A percentile compares a stretch with the other conserved stretches of the same genome.
These are phyloP conservation scores for Diorhabda carinulata DNA, from an alignment of 1,140 invertebrate genomes.

Conservation along the genomic window DNA sequence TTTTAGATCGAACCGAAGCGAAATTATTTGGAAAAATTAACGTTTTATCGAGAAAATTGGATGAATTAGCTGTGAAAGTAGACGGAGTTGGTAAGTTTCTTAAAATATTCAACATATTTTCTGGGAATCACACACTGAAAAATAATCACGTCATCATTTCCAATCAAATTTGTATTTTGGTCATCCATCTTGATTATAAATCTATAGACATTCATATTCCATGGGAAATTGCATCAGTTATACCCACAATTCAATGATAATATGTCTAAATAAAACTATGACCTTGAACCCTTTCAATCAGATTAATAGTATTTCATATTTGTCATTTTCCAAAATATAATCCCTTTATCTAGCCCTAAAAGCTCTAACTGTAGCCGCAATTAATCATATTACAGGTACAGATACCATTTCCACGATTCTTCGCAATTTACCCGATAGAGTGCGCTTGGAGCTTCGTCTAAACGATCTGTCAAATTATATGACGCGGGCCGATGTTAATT, in stretches of 20 bases:
- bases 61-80: conserved; percentile 39
- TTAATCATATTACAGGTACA: conserved; percentile 28
- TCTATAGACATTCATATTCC: too few species aligned
- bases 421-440: conserved; percentile 45
- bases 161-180: too few species aligned
- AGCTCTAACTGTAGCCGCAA: neutral
- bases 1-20: conserved; percentile 48
- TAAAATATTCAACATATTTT: neutral
- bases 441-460: conserved; percentile 54
- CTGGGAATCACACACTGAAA: too few species aligned
- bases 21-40: conserved; percentile 38
- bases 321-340: too few species aligned
- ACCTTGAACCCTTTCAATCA: too few species aligned
- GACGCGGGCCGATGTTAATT: conserved; percentile 55
- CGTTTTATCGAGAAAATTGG: conserved; percentile 32
- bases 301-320: too few species aligned
- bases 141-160: too few species aligned
- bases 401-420: conserved; percentile 43
- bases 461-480: conserved; percentile 57
- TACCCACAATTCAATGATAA: too few species aligned
- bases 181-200: too few species aligned
- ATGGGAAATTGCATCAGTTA: too few species aligned
- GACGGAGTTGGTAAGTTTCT: conserved; percentile 41
- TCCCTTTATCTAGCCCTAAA: neutral
- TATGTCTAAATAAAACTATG: too few species aligned